These are phyloP conservation scores for Dipodomys ordii DNA, from an alignment of 2,113 vertebrate species.

Conservation along the genomic window DNA sequence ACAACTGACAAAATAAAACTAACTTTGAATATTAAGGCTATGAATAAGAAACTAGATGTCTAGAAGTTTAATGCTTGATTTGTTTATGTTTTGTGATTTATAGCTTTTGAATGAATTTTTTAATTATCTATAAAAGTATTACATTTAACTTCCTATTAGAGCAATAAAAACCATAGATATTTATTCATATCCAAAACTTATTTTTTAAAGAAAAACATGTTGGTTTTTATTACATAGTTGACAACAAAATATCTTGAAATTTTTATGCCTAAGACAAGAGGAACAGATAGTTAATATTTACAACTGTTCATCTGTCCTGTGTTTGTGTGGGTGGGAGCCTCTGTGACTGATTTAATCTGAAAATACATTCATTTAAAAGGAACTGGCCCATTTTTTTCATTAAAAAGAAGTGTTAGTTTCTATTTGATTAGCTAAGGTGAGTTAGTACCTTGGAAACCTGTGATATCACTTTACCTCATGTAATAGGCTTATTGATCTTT, in stretches of 20 bases:
- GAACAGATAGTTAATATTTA: conserved; percentile 27
- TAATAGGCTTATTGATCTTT: conserved; percentile 19
- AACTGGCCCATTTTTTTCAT: not conserved
- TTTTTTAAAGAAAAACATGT: not conserved
- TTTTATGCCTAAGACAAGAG: not conserved
- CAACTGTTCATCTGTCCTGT: conserved; percentile 21
- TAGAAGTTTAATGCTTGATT: not conserved
- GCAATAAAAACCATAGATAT: conserved; percentile 30
- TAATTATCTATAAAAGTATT: conserved; percentile 41
- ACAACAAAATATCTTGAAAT: conserved; percentile 33
- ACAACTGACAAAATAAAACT: not conserved
- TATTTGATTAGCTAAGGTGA: conserved; percentile 24
- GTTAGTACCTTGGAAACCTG: not conserved
- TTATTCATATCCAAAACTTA: not conserved
- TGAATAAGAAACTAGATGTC: not conserved
- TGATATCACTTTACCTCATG: not conserved
- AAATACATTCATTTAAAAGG: conserved; percentile 5
- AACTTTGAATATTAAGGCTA: not conserved
- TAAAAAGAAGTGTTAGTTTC: conserved; percentile 48
- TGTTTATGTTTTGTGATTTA: not conserved
- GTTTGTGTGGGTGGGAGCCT: not conserved
- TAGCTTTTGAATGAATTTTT: not conserved
- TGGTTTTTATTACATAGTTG: not conserved
- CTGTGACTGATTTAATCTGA: not conserved
- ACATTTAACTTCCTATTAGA: conserved; percentile 33